Evolutionary conservation across 2,797 vertebrate species (phyloP).

Genomic region (Chromis chromis): DNA sequence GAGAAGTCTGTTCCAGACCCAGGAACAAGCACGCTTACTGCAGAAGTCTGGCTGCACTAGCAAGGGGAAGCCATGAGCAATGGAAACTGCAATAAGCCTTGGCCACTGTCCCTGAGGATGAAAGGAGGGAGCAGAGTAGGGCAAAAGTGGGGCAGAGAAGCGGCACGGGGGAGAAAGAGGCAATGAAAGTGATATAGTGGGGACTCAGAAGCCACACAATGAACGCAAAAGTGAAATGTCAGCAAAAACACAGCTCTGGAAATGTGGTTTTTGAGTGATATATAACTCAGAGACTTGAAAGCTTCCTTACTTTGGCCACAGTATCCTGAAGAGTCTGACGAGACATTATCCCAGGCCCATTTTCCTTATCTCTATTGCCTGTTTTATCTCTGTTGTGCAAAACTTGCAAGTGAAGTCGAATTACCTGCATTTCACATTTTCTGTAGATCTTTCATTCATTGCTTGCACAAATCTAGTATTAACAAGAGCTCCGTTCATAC

Average conservation of each 20-base stretch:
- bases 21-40: constrained; percentile 52
- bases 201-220: constrained; percentile 44
- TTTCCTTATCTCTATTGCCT: constrained; percentile 29
- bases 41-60: constrained; percentile 67
- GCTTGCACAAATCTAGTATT: too few species aligned
- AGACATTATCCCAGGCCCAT: constrained; percentile 4
- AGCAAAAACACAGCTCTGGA: constrained; percentile 40
- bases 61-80: constrained; percentile 81
- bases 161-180: constrained; percentile 21
- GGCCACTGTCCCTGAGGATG: constrained; percentile 65
- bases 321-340: not conserved
- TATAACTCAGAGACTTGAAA: not conserved
- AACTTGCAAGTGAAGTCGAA: not conserved
- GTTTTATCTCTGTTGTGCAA: not conserved
- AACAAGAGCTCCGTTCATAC: too few species aligned
- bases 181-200: constrained; percentile 39
- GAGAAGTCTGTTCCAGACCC: constrained; percentile 57
- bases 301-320: not conserved
- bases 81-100: constrained; percentile 80
- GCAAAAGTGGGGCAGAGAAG: constrained; percentile 45
- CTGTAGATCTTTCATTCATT: not conserved
- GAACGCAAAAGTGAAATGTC: constrained; percentile 54
- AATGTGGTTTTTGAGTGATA: constrained; percentile 35
- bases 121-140: constrained; percentile 48
- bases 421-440: not conserved